Evolutionary conservation across 2,113 vertebrate species (phyloP).

Genomic region (Mellivora capensis): DNA sequence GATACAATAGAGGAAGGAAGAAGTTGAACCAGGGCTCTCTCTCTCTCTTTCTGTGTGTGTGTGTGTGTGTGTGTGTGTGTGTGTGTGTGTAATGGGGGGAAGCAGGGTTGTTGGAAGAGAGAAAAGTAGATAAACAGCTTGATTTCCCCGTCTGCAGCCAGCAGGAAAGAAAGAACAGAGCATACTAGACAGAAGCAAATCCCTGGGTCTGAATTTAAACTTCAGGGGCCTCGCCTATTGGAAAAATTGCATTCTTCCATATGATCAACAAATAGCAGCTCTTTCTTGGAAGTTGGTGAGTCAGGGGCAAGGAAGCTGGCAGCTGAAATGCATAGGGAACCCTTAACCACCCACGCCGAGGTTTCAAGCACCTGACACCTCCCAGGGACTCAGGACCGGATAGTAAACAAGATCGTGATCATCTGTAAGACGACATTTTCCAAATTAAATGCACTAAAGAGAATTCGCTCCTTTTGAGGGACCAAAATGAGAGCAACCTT

Average conservation of each 20-base stretch:
- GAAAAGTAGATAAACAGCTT: not conserved
- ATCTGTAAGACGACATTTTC: not conserved
- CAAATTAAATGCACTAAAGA: not conserved
- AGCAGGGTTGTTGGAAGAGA: not conserved
- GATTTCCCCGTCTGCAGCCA: not conserved
- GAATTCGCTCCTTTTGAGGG: not conserved
- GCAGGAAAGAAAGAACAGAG: not conserved
- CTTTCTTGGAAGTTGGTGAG: not conserved
- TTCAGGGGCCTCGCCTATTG: not conserved
- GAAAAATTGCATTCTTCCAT: not conserved
- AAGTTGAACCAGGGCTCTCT: not conserved
- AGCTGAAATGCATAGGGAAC: accelerated
- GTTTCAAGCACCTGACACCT: not conserved
- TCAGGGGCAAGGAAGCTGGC: not conserved
- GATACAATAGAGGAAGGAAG: not conserved
- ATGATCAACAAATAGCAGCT: not conserved
- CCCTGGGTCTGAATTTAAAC: not conserved
- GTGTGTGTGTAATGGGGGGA: not conserved
- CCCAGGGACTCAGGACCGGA: not conserved
- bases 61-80: not conserved
- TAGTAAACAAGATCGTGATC: not conserved
- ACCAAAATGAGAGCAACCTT: not conserved
- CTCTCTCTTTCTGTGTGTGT: not conserved
- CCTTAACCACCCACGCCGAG: not conserved
- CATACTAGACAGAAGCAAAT: not conserved